Evolutionary conservation across 2,797 vertebrate species (phyloP), one percentile per base, ranked within the genome.

Genomic region (Vultur gryphus): DNA sequence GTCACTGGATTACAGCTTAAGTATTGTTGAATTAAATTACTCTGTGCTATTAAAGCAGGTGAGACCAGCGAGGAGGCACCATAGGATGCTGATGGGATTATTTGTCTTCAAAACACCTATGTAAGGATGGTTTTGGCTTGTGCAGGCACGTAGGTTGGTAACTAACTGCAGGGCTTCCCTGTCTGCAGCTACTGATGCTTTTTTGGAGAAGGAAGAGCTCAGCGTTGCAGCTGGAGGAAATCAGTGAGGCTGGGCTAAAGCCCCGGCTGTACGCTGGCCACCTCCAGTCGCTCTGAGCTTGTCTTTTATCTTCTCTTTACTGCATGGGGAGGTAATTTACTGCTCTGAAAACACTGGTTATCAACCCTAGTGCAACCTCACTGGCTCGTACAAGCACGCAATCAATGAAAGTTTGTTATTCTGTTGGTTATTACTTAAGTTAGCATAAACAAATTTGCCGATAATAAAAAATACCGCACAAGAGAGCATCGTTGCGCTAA

Each of bases 401-500:
- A 18, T 86, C 72, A 39, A 23, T 64, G 55, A 3, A 59, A 39
- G 9, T 57, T 88, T 70, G 44, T 81, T 87, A 37, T 44, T 87
- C 72, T 57, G 7, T 21, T 94, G 20, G 7, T 69, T 71, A 28
- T 44, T 87, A 31, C 64, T 81, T 41, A 71, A 59, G 24, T 62
- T 33, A 48, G 23, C 0, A 0, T 31, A 52, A 66, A 52, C 7
- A 49, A 43, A 43, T 52, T 72, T 66, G 17, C 51, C 64, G 41
- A 9, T 58, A 85, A 51, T n/a, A 12, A 58, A 25, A 87, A 80
- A 3, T 7, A 16, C 2, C 6, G 3, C 16, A 7, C 7, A 5
- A 35, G 37, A 46, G 43, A 80, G 16, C 14, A 4, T 23, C 0
- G 0, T 25, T 66, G 31, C 4, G 6, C 24, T 66, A 33, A 24